Evolutionary conservation across 2,888 invertebrate genomes (phyloP), one percentile per base, ranked within the genome.

Genomic region (Acronicta leporina): DNA sequence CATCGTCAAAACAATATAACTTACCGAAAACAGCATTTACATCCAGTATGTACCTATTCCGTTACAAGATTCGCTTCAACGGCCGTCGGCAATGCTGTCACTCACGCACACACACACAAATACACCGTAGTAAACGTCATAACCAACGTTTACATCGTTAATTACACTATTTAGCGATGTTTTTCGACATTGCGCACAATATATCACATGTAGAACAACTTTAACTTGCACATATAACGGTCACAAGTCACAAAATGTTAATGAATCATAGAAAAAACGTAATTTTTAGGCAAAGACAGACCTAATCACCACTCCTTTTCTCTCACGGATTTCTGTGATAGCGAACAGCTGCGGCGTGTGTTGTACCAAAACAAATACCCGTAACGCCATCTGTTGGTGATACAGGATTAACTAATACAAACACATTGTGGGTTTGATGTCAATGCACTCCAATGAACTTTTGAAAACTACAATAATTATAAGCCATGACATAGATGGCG

Each of bases 261-360:
- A 79, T 80, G 81, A 89, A 91, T 91, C 87, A 92, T 92, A 87
- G 88, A 90, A 91, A 92, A 93, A 91, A 87, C 91, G 81, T 88
- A 85, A 82, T 87, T 89, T 91, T 91, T 90, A 85, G 83, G 82
- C 87, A 88, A 92, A 92, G 87, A 90, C 93, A 88, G 83, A 73
- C 87, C 88, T 92, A 93, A 92, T 93, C 94, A 94, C 94, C 94
- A 94, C 94, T 94, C 94, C 94, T 94, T 94, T 93, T 92, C 94
- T 91, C 92, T 92, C 92, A 90, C 91, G 89, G 86, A 88, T 89
- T 92, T 92, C 91, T 92, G 90, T 93, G 94, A 94, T 94, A 94
- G 92, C 92, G 88, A 94, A 94, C 93, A 93, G 94, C 93, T 93
- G 94, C 93, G 92, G 92, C 89, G 91, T 87, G 88, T 87, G 81